Evolutionary conservation across 2,113 vertebrate species (phyloP), one percentile per base, ranked within the genome.

Genomic region (Lepus europaeus): DNA sequence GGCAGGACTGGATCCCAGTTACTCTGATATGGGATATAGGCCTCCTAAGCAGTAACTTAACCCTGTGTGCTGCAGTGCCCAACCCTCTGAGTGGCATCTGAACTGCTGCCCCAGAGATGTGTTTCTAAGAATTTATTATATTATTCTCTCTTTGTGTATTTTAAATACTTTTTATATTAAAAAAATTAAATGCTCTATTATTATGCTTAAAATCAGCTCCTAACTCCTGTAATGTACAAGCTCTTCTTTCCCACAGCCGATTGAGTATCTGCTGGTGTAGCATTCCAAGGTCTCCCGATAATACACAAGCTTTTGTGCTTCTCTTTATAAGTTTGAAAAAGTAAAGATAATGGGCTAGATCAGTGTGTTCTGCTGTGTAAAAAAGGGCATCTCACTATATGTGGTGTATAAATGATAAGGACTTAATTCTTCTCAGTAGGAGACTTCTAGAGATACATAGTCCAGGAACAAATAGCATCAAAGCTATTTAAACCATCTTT

Each of bases 381-480:
- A 91, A 80, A 1, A 86, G 79, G 70, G 77, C 22, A 33, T 39
- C 6, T 59, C 80, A 85, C 53, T 66, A 45, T 59, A 91, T 77
- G 6, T 89, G 69, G 27, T 49, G 1, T n/a, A 12, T 29, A 63
- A 5, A 59, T 59, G 68, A 56, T 23, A 86, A 69, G 0, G 5
- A 66, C 9, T 20, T 95, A 36, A 61, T 73, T 93, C 91, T 76
- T 90, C 39, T 78, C 79, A 90, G 53, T 78, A 39, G 17, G 61
- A 78, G 14, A 25, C 82, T 25, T 73, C 25, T 72, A 5, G 36
- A 86, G 33, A 73, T 39, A 83, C 53, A 45, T 79, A 79, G 63
- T 78, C 93, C 27, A 74, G 23, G 29, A 36, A 29, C 3, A 80
- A 70, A 59, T 59, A 49, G 3, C 36, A 53, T 64, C 10, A 93